A percentile compares a stretch with the other conserved stretches of the same genome.
These are phyloP conservation scores for Psix sp. DNA, from an alignment of 1,140 invertebrate species.

Conservation along the genomic window DNA sequence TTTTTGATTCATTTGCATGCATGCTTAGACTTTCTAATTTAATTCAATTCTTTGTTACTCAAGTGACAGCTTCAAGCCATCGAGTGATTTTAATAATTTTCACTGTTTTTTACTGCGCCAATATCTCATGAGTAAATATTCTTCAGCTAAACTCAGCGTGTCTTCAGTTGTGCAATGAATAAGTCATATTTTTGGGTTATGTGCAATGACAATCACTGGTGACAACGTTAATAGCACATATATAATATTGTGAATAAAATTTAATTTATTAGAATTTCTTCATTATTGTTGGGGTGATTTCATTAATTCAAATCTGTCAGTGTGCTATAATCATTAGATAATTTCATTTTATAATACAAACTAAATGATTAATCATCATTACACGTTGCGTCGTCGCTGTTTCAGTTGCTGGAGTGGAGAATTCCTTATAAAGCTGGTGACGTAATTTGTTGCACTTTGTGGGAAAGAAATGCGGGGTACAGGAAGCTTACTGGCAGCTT, in stretches of 20 bases:
- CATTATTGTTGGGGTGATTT: too few relatives aligned
- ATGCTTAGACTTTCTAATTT: constrained; percentile 51
- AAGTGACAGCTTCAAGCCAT: constrained; percentile 37
- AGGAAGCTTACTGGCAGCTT: constrained; percentile 45
- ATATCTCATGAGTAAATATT: too few relatives aligned
- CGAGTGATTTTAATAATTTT: too few relatives aligned
- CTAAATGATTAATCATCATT: constrained; percentile 46
- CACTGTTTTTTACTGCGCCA: too few relatives aligned
- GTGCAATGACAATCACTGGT: too few relatives aligned
- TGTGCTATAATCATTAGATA: constrained; percentile 6
- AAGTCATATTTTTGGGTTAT: too few relatives aligned
- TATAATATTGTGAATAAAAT: too few relatives aligned
- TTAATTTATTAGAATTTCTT: too few relatives aligned
- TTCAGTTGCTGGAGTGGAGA: constrained; percentile 21
- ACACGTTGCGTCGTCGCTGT: constrained; percentile 5
- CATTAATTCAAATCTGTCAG: constrained; percentile 3
- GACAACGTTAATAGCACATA: too few relatives aligned
- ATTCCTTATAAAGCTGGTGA: constrained; percentile 38
- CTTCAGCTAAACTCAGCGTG: too few relatives aligned
- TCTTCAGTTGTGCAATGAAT: too few relatives aligned
- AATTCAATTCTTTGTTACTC: constrained; percentile 48
- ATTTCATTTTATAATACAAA: constrained; percentile 44
- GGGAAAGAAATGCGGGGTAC: constrained; percentile 56
- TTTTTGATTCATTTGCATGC: constrained; percentile 40
- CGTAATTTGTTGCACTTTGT: constrained; percentile 55